Base-by-base conservation (phyloP, 2,797 vertebrate species). In the Anabas testudineus region DNA sequence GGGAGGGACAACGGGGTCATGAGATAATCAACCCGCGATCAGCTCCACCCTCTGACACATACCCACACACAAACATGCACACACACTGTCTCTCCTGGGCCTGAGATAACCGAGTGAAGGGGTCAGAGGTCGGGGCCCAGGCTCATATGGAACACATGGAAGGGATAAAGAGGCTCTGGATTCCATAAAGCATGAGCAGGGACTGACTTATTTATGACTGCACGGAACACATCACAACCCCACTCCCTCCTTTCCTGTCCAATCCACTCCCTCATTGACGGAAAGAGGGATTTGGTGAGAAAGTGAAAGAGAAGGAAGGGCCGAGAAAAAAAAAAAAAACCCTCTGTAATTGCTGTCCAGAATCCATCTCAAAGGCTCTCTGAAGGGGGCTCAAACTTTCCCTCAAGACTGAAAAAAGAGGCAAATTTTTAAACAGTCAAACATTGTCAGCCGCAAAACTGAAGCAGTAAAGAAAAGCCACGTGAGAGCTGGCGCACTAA, bases 111-210 rank as follows among this genome's bases (percentile, higher is more conserved):
- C 68, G 48, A 88, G 89, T 90, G 84, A 86, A 87, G 81, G 71
- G 86, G 78, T 91, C 80, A 90, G 56, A 80, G 91, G 85, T 90
- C 82, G 82, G 79, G 76, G 85, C 76, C 85, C 82, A 65, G 80
- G 84, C 84, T 92, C 88, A 87, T 76, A 82, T 74, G 80, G 86
- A 93, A 94, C 93, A 93, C 92, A 94, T 93, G 92, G 93, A 90
- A 89, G 82, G 90, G 89, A 93, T 93, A 93, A 92, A 89, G 80
- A 88, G 76, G 67, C 83, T 93, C 92, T 93, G 93, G 90, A 91
- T 93, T 93, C 86, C 87, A 92, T 93, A 93, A 94, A 93, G 87
- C 67, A 47, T 48, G 74, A 90, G 84, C 81, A 62, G 68, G 72
- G 74, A 77, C 15, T 16, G 81, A 89, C 76, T 91, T 90, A 90